phyloP scores from a whole-genome alignment of 2,113 vertebrate species.

The Microcebus ravelobensis region DNA sequence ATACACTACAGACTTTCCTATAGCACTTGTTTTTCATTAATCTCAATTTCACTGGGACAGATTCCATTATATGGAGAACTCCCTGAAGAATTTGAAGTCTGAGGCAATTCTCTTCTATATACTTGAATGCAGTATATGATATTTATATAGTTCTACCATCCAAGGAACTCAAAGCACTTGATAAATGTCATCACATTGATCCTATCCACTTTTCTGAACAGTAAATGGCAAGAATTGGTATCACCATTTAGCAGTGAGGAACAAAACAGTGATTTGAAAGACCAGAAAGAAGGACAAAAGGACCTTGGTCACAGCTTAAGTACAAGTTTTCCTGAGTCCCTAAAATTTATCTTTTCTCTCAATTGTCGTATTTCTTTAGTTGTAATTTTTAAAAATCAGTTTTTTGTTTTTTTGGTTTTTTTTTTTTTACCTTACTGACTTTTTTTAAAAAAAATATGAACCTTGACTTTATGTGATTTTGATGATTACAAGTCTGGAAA shows the following conservation, averaged over 20 bases:
- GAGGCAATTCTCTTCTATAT: conserved; percentile 1
- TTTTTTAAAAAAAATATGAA: neutral
- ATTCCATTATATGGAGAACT: conserved; percentile 4
- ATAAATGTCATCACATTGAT: conserved; percentile 66
- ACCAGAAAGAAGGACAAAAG: neutral
- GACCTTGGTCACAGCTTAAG: neutral
- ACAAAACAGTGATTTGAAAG: conserved; percentile 1
- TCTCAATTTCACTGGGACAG: conserved; percentile 10
- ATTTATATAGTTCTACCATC: conserved; percentile 45
- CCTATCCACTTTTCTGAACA: neutral
- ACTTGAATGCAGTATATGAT: conserved; percentile 12
- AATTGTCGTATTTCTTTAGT: neutral
- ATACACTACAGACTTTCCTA: neutral
- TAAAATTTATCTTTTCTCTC: neutral
- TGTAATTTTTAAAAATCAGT: neutral
- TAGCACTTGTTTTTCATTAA: conserved; percentile 16
- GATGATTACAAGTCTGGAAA: neutral
- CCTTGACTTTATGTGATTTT: neutral
- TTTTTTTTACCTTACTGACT: neutral
- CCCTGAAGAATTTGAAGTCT: conserved; percentile 6
- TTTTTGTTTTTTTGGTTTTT: too few species aligned
- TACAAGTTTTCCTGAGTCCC: neutral
- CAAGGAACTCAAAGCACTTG: conserved; percentile 31
- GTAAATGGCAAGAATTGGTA: conserved; percentile 32
- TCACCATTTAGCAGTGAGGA: neutral